Percentiles rank a stretch among this genome's conserved stretches.
Evolutionary conservation across 1,140 invertebrate genomes (phyloP).

Genomic region (Heliconius himera): DNA sequence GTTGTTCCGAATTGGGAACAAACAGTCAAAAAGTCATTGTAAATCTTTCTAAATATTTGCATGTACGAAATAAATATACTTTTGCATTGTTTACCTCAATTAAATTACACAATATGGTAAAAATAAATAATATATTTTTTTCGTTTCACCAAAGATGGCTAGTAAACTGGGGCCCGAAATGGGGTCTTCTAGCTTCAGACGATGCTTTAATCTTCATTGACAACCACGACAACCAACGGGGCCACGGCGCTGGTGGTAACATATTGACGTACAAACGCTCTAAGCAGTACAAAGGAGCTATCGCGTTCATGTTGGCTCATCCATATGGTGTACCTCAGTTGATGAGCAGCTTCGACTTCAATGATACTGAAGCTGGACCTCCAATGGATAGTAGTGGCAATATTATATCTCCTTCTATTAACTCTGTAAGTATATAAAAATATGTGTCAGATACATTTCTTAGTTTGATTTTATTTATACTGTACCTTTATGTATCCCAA

Average conservation of each 20-base stretch:
- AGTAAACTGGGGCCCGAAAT: slow-evolving; percentile 81
- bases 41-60: too few species aligned
- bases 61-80: too few species aligned
- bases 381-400: slow-evolving; percentile 85
- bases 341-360: slow-evolving; percentile 90
- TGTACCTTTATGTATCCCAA: too few species aligned
- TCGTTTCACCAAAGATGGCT: slow-evolving; percentile 67
- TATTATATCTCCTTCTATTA: slow-evolving; percentile 85
- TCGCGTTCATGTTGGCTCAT: slow-evolving; percentile 92
- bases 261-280: slow-evolving; percentile 84
- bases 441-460: too few species aligned
- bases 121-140: neutral
- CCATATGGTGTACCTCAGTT: slow-evolving; percentile 88
- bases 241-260: slow-evolving; percentile 82
- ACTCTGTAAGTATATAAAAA: slow-evolving; percentile 68
- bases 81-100: too few species aligned
- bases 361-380: slow-evolving; percentile 82
- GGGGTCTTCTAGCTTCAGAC: slow-evolving; percentile 81
- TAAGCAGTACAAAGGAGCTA: slow-evolving; percentile 85
- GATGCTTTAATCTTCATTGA: slow-evolving; percentile 85
- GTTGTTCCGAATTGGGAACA: too few species aligned
- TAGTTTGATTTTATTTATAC: too few species aligned
- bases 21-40: too few species aligned
- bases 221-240: slow-evolving; percentile 84
- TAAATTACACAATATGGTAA: too few species aligned